These are phyloP conservation scores for Synaphobranchus kaupii DNA, from an alignment of 2,797 vertebrate species.

Conservation along the genomic window DNA sequence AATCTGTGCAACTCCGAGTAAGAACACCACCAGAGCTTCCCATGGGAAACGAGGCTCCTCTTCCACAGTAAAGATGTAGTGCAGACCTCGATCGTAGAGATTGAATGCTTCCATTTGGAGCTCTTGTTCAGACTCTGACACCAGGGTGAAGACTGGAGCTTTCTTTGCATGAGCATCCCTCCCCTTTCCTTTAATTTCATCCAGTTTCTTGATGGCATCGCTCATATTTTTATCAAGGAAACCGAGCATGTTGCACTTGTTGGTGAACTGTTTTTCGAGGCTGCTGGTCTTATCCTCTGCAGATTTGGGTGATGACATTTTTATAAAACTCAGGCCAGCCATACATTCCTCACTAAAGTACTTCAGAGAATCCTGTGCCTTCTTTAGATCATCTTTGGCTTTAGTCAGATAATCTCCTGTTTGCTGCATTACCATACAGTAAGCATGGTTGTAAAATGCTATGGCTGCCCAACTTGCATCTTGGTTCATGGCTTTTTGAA, in stretches of 20 bases:
- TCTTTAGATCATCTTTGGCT: constrained; percentile 34
- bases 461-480: constrained; percentile 50
- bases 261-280: constrained; percentile 26
- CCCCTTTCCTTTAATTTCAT: background rate
- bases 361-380: constrained; percentile 35
- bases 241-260: constrained; percentile 25
- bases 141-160: constrained; percentile 28
- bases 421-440: constrained; percentile 27
- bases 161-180: constrained; percentile 10
- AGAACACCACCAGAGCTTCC: constrained; percentile 30
- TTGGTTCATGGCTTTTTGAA: constrained; percentile 31
- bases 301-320: constrained; percentile 15
- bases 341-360: constrained; percentile 22
- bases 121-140: constrained; percentile 15
- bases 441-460: constrained; percentile 47
- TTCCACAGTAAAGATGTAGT: constrained; percentile 27
- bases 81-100: constrained; percentile 15
- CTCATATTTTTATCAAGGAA: constrained; percentile 33
- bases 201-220: constrained; percentile 27
- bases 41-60: constrained; percentile 33
- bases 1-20: constrained; percentile 28
- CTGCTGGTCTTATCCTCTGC: background rate
- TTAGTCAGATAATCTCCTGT: constrained; percentile 25
- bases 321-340: constrained; percentile 22
- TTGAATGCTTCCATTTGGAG: constrained; percentile 11